phyloP scores from a whole-genome alignment of 2,797 vertebrate genomes.

The Caiman crocodilus region DNA sequence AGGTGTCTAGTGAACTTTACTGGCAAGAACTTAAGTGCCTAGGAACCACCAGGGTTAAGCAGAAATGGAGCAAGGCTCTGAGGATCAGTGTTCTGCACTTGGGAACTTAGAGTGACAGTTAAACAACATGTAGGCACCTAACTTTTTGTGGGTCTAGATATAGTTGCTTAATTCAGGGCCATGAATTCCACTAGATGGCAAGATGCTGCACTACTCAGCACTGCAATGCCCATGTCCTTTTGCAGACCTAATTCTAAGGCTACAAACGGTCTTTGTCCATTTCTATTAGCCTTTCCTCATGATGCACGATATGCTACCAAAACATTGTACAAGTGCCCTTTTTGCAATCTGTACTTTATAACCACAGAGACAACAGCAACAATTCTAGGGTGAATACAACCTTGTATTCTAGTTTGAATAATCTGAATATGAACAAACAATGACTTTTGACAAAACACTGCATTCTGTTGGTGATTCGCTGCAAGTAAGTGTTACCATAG shows the following conservation, averaged over 20 bases:
- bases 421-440: neutral
- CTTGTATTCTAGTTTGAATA: neutral
- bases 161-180: too few species aligned
- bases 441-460: conserved; percentile 1
- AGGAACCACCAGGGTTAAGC: neutral
- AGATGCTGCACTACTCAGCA: neutral
- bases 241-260: neutral
- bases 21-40: neutral
- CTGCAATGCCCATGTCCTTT: neutral
- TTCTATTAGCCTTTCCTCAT: neutral
- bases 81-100: neutral
- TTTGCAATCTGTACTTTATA: neutral
- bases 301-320: neutral
- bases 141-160: neutral
- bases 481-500: neutral
- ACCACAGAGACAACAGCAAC: neutral
- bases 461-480: neutral
- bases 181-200: too few species aligned
- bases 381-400: neutral
- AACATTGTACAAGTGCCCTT: neutral
- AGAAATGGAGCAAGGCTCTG: neutral
- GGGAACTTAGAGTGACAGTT: neutral
- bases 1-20: neutral
- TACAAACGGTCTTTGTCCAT: neutral
- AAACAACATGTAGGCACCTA: neutral